phyloP scores from a whole-genome alignment of 2,113 vertebrate genomes.

The Jacana jacana region DNA sequence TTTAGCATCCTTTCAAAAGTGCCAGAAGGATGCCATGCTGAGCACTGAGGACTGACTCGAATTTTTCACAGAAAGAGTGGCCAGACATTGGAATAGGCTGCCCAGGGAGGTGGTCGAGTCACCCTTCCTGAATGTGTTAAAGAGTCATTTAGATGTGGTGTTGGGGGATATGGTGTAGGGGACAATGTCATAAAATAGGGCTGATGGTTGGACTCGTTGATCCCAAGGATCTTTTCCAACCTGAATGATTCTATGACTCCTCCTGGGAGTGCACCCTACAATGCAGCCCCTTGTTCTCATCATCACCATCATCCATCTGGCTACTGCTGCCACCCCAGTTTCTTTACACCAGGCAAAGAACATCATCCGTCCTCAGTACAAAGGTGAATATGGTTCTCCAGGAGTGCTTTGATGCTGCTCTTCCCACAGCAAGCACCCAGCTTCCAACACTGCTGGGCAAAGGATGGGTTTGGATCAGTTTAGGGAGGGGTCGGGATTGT shows the following conservation, averaged over 20 bases:
- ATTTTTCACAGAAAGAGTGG: no score
- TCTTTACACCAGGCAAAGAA: neutral
- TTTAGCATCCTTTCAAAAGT: neutral
- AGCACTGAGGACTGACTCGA: neutral
- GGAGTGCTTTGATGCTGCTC: neutral
- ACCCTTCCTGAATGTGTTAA: no score
- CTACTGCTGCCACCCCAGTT: neutral
- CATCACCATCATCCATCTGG: neutral
- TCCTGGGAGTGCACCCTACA: neutral
- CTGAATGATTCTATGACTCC: no score
- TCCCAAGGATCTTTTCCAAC: no score
- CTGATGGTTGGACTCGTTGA: no score
- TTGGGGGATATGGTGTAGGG: no score
- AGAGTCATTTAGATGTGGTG: no score
- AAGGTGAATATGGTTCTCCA: neutral
- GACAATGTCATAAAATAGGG: no score
- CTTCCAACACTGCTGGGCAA: neutral
- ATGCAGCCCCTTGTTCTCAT: fast-evolving
- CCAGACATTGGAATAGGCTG: no score
- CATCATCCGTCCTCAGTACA: neutral
- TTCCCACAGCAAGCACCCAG: neutral
- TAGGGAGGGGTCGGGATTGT: neutral
- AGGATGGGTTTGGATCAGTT: neutral
- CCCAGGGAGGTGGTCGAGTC: no score
- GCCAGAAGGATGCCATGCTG: neutral